These are phyloP conservation scores for Omphaloscelis lunosa DNA, from an alignment of 2,888 invertebrate species.

Conservation along the genomic window DNA sequence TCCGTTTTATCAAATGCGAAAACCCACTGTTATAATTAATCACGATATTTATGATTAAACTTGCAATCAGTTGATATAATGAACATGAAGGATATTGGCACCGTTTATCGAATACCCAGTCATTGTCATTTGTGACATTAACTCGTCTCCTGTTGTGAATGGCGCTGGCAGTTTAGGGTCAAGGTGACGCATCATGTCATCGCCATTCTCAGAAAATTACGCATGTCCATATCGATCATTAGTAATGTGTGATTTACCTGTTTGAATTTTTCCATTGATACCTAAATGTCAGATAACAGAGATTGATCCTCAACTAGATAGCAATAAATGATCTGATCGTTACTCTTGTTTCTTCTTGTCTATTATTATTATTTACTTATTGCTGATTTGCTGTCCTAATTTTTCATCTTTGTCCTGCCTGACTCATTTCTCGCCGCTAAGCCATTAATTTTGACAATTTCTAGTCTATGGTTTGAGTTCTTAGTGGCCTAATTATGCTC, in stretches of 20 bases:
- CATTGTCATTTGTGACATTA: conserved; percentile 18
- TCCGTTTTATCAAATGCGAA: not conserved
- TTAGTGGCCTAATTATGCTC: not conserved
- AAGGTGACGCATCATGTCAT: not conserved
- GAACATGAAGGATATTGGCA: not conserved
- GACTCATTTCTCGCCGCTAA: not conserved
- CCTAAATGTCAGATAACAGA: not conserved
- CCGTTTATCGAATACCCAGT: not conserved
- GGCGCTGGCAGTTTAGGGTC: conserved; percentile 25
- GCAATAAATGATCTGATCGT: not conserved
- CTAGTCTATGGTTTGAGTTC: not conserved
- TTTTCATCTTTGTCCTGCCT: not conserved
- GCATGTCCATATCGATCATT: not conserved
- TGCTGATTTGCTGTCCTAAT: not conserved
- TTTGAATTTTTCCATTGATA: not conserved
- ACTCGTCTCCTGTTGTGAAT: not conserved
- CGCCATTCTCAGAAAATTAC: conserved; percentile 21
- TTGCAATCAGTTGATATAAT: not conserved
- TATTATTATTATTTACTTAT: not conserved
- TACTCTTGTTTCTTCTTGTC: not conserved
- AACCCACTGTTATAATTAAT: not conserved
- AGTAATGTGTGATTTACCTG: conserved; percentile 28
- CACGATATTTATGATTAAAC: not conserved
- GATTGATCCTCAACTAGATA: not conserved
- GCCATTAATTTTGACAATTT: not conserved